Conservation (phyloP, 2,113 vertebrate species). For the Microtus richardsoni region DNA sequence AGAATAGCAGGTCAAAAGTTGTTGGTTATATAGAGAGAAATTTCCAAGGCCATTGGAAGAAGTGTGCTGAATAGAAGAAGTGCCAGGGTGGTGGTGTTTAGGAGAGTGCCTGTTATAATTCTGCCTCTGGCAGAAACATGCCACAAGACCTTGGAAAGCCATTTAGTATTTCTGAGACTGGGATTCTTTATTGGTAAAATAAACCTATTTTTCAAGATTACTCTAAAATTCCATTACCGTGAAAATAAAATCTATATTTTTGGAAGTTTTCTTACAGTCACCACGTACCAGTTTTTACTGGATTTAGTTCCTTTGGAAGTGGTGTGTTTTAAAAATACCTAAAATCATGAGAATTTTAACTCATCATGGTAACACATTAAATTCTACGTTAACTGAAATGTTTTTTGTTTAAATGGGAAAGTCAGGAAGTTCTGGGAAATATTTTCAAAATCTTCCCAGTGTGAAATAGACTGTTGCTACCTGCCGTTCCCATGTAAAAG, state of each 20-base stretch:
- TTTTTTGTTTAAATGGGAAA: slow-evolving; percentile 31
- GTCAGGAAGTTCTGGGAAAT: slow-evolving; percentile 39
- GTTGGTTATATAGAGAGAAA: slow-evolving; percentile 18
- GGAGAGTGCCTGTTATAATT: not conserved
- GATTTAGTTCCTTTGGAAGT: slow-evolving; percentile 20
- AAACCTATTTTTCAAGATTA: slow-evolving; percentile 37
- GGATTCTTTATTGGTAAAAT: slow-evolving; percentile 43
- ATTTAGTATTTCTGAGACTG: slow-evolving; percentile 41
- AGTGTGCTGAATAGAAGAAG: not conserved
- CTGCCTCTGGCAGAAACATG: not conserved
- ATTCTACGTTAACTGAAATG: not conserved
- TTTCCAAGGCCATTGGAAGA: not conserved
- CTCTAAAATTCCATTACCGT: slow-evolving; percentile 44
- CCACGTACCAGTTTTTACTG: slow-evolving; percentile 50
- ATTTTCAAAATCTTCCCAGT: slow-evolving; percentile 14
- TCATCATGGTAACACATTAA: slow-evolving; percentile 27
- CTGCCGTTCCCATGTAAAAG: slow-evolving; percentile 7
- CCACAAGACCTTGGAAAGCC: not conserved
- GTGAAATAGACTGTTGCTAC: slow-evolving; percentile 35
- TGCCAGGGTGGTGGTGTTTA: not conserved
- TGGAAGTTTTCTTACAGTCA: slow-evolving; percentile 40
- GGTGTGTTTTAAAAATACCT: slow-evolving; percentile 16
- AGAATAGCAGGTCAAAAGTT: not conserved
- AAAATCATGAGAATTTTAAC: slow-evolving; percentile 55
- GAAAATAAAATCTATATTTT: slow-evolving; percentile 54